phyloP scores from a whole-genome alignment of 2,797 vertebrate species.

The Molossus molossus region DNA sequence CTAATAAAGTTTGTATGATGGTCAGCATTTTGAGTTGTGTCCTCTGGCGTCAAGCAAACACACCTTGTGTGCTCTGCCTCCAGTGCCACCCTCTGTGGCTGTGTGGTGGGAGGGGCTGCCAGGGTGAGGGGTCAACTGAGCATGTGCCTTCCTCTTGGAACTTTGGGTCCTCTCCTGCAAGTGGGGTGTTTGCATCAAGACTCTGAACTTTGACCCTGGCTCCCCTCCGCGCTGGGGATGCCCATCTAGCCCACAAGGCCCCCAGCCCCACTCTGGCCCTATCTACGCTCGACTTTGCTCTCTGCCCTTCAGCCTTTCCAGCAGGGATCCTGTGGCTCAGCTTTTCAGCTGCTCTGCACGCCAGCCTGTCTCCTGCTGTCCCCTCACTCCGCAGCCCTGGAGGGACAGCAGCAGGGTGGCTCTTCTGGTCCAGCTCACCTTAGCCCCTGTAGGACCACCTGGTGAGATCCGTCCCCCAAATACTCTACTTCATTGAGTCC shows the following conservation, averaged over 20 bases:
- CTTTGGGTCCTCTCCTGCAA: not conserved
- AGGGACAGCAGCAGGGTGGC: too few relatives aligned
- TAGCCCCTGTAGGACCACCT: too few relatives aligned
- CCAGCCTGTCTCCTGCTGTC: not conserved
- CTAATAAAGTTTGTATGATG: conserved; percentile 61
- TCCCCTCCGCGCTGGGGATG: not conserved
- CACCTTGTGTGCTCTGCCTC: not conserved
- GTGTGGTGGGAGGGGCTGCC: too few relatives aligned
- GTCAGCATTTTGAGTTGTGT: not conserved
- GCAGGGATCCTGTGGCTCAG: not conserved
- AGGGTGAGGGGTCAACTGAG: not conserved
- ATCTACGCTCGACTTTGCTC: not conserved
- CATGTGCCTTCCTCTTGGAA: not conserved
- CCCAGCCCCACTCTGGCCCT: not conserved
- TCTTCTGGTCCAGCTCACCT: too few relatives aligned
- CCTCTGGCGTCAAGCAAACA: not conserved
- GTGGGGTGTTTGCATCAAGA: too few relatives aligned
- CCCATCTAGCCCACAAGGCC: too few relatives aligned
- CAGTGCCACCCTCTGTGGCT: not conserved
- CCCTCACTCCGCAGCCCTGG: not conserved
- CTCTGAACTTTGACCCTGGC: not conserved
- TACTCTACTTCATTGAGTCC: not conserved
- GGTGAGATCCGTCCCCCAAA: too few relatives aligned
- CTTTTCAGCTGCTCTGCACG: not conserved
- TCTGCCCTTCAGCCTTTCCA: not conserved